Evolutionary conservation across 2,888 invertebrate species (phyloP).

Genomic region (Melanostoma scalare): DNA sequence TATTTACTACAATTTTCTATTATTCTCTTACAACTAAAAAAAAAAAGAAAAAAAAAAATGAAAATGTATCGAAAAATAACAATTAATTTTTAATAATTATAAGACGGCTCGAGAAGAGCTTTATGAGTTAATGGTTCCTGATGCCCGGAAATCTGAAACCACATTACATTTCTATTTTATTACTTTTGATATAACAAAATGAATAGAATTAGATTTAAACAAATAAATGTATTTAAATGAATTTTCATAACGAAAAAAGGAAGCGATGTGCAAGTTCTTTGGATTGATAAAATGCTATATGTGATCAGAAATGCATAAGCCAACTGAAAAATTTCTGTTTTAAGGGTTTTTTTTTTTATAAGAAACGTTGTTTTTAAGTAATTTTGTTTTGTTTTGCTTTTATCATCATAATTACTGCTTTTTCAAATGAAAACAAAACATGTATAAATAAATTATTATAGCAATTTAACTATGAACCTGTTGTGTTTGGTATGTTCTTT

Average conservation of each 20-base stretch:
- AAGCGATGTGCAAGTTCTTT: background rate
- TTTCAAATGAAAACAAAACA: constrained; percentile 46
- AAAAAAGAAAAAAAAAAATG: constrained; percentile 23
- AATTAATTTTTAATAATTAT: constrained; percentile 29
- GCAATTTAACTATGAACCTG: constrained; percentile 12
- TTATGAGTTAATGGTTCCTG: constrained; percentile 23
- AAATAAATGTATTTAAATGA: constrained; percentile 35
- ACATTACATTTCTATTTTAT: constrained; percentile 69
- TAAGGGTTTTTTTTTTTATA: constrained; percentile 7
- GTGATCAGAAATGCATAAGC: constrained; percentile 28
- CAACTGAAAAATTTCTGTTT: constrained; percentile 41
- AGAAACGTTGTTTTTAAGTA: constrained; percentile 37
- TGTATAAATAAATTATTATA: constrained; percentile 72
- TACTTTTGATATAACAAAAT: constrained; percentile 67
- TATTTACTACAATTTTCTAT: constrained; percentile 69
- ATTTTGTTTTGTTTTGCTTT: constrained; percentile 36
- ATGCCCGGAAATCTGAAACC: constrained; percentile 40
- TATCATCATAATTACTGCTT: constrained; percentile 60
- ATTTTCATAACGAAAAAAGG: constrained; percentile 22
- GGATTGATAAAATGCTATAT: constrained; percentile 3
- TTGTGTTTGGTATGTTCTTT: background rate
- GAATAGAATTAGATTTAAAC: constrained; percentile 35
- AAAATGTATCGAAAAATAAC: constrained; percentile 17
- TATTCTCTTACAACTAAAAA: constrained; percentile 45
- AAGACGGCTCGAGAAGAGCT: constrained; percentile 8